Conservation (phyloP, 1,140 invertebrate genomes). For the Araneus ventricosus region DNA sequence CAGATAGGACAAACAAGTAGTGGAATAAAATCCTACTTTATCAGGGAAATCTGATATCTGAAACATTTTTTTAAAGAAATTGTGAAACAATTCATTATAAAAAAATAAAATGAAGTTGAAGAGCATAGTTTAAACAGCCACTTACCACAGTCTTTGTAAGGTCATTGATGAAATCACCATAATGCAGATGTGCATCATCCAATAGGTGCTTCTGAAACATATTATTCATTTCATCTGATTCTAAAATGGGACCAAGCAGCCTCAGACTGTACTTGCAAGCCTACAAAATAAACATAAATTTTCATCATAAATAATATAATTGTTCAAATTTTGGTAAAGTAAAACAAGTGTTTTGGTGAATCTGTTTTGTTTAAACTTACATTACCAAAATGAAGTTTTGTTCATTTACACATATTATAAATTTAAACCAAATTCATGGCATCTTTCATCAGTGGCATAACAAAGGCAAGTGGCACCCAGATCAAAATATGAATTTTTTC, state of each 20-base stretch:
- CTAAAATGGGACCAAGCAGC: conserved; percentile 84
- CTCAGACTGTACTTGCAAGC: conserved; percentile 88
- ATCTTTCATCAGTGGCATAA: too few species aligned
- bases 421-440: too few species aligned
- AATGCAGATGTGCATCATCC: conserved; percentile 86
- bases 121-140: neutral
- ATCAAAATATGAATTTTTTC: too few species aligned
- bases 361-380: too few species aligned
- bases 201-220: conserved; percentile 88
- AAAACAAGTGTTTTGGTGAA: too few species aligned
- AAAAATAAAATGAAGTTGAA: neutral
- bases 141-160: conserved; percentile 86
- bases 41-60: conserved; percentile 85
- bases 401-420: too few species aligned
- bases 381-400: too few species aligned
- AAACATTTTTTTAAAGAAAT: conserved; percentile 75
- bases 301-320: too few species aligned
- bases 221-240: conserved; percentile 84
- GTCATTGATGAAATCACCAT: conserved; percentile 87
- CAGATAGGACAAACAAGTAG: conserved; percentile 86
- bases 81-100: neutral
- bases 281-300: conserved; percentile 80
- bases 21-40: conserved; percentile 85
- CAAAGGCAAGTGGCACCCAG: too few species aligned
- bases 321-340: too few species aligned